These are phyloP conservation scores for Sepiola atlantica DNA, from an alignment of 2,888 invertebrate genomes.

Conservation along the genomic window DNA sequence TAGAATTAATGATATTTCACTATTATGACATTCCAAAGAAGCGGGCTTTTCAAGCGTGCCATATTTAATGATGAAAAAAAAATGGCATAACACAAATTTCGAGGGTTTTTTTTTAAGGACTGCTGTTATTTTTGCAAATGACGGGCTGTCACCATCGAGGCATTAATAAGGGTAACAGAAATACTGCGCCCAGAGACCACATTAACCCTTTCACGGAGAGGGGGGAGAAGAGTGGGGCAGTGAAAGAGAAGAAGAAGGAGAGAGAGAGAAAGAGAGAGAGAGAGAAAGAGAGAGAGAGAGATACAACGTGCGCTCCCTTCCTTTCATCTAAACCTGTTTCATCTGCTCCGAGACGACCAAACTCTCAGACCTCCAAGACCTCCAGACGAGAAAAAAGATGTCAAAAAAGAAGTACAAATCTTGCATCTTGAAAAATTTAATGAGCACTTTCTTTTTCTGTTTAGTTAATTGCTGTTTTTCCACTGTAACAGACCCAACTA, in stretches of 20 bases:
- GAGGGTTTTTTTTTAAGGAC: not conserved
- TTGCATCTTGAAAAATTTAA: conserved; percentile 32
- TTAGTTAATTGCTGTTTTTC: not conserved
- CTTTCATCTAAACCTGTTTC: conserved; percentile 18
- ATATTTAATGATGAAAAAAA: conserved; percentile 32
- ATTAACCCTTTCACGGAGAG: not conserved
- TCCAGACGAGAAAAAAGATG: not conserved
- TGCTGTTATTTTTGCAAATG: not conserved
- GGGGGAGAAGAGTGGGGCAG: too few relatives aligned
- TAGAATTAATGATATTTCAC: conserved; percentile 20
- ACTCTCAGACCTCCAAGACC: not conserved
- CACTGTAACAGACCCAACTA: not conserved
- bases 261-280: too few relatives aligned
- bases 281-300: too few relatives aligned
- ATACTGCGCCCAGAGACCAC: not conserved
- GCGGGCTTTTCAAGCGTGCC: not conserved
- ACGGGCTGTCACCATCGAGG: not conserved
- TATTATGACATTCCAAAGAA: not conserved
- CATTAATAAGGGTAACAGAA: not conserved
- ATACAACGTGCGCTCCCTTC: not conserved
- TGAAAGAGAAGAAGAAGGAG: too few relatives aligned
- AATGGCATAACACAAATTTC: not conserved
- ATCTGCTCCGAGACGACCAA: not conserved
- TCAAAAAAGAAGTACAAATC: not conserved
- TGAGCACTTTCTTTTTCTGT: not conserved